Conservation (phyloP, 2,113 vertebrate species). For the Dromiciops gliroides region DNA sequence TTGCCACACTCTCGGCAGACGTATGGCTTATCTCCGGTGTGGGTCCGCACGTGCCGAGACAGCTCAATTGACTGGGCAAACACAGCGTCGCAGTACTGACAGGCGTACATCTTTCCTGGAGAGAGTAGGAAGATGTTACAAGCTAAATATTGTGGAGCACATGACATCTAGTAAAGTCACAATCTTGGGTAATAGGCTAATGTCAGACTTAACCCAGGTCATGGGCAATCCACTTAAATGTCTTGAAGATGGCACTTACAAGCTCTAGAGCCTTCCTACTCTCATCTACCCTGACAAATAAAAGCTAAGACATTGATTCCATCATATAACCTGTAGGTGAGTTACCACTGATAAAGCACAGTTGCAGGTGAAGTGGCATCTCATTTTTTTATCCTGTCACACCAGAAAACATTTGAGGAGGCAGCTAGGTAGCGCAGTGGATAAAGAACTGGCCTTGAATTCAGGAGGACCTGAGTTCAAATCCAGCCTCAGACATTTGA, state of each 20-base stretch:
- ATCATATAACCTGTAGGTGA: not conserved
- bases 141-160: not conserved
- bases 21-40: slow-evolving; percentile 92
- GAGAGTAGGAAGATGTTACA: not conserved
- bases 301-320: not conserved
- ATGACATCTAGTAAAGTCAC: not conserved
- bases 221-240: too few relatives aligned
- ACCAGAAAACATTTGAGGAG: too few relatives aligned
- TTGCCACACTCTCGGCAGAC: slow-evolving; percentile 93
- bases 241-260: not conserved
- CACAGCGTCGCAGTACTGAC: slow-evolving; percentile 91
- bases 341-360: too few relatives aligned
- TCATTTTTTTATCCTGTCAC: too few relatives aligned
- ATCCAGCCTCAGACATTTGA: too few relatives aligned
- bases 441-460: too few relatives aligned
- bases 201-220: not conserved
- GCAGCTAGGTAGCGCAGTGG: too few relatives aligned
- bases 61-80: slow-evolving; percentile 94
- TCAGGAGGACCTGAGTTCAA: too few relatives aligned
- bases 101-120: slow-evolving; percentile 93
- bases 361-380: too few relatives aligned
- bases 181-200: not conserved
- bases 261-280: not conserved
- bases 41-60: slow-evolving; percentile 90
- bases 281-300: not conserved